Base-by-base conservation (phyloP, 2,888 invertebrate species). In the Eumerus sabulonum region DNA sequence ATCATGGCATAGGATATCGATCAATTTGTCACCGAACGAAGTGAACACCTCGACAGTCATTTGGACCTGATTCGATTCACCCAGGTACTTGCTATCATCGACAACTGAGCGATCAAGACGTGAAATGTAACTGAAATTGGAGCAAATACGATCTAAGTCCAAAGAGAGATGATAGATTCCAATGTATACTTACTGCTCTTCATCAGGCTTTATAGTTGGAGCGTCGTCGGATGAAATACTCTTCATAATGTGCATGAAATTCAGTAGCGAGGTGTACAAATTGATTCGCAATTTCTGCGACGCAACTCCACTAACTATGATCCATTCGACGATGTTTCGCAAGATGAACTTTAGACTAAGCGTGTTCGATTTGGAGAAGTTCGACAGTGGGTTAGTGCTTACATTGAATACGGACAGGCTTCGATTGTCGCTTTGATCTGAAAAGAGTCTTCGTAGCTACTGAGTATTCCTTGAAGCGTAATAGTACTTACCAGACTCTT, bases 281-380 rank as follows among this genome's bases (percentile, higher is more conserved):
- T 97, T 96, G 0, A 96, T 95, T 47, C 96, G 90, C 71, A 97
- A 92, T 85, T 95, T 94, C 85, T 96, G 96, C 1, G 94, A 94
- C 0, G 94, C 92, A 0, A 93, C 94, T 59, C 95, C 94, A 45
- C 95, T 94, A 0, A 93, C 91, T 36, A 96, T 90, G 3, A 97
- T 94, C 94, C 97, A 96, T 83, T 95, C 94, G 0, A 96, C 90
- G 5, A 97, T 92, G 60, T 94, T 93, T 83, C 93, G 92, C 5
- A 96, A 85, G 36, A 95, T 93, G 73, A 93, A 92, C 16, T 81
- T 81, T 9, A 81, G 76, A 9, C 81, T 81, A 7, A 81, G 71
- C 11, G 81, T 81, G 12, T 81, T 74, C 5, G 81, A 76, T 44
- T 81, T 74, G 0, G 85, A 64, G 85, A 85, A 36, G 42, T 67